Evolutionary conservation across 2,888 invertebrate species (phyloP).

Genomic region (Ormyrus rosae): DNA sequence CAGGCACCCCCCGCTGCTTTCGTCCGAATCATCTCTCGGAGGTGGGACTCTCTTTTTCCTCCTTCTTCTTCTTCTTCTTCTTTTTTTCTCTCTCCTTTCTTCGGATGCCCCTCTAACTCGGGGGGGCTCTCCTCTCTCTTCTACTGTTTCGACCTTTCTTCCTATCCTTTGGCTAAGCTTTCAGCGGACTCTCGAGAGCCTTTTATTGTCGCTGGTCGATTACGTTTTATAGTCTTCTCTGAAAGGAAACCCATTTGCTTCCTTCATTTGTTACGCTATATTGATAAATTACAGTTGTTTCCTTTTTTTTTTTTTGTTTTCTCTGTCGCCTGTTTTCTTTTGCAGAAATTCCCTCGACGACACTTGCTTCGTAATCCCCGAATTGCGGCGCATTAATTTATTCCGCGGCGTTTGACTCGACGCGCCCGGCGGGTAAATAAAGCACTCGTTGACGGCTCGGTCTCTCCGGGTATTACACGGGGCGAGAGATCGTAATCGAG

Average conservation of each 20-base stretch:
- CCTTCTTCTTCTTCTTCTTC: conserved; percentile 7
- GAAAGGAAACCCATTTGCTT: conserved; percentile 6
- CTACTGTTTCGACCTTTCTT: conserved; percentile 29
- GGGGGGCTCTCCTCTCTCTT: conserved; percentile 1
- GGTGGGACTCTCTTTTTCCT: conserved; percentile 55
- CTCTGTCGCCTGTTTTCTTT: too few relatives aligned
- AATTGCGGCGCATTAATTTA: too few relatives aligned
- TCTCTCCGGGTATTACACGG: too few relatives aligned
- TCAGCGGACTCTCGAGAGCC: conserved; percentile 31
- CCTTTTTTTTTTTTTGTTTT: too few relatives aligned
- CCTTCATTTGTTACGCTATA: conserved; percentile 5
- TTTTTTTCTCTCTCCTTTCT: conserved; percentile 14
- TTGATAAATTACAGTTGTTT: neutral
- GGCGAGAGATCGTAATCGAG: conserved; percentile 8
- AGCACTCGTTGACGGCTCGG: too few relatives aligned
- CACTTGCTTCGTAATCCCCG: too few relatives aligned
- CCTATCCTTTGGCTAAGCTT: conserved; percentile 35
- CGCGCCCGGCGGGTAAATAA: too few relatives aligned
- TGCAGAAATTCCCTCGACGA: too few relatives aligned
- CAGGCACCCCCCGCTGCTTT: conserved; percentile 62
- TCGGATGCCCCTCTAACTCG: conserved; percentile 1
- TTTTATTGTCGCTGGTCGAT: conserved; percentile 49
- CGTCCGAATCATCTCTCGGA: conserved; percentile 59
- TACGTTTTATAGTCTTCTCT: conserved; percentile 41
- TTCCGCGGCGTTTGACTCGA: too few relatives aligned